Base-by-base conservation (phyloP, 2,113 vertebrate species). In the Pedetes capensis region DNA sequence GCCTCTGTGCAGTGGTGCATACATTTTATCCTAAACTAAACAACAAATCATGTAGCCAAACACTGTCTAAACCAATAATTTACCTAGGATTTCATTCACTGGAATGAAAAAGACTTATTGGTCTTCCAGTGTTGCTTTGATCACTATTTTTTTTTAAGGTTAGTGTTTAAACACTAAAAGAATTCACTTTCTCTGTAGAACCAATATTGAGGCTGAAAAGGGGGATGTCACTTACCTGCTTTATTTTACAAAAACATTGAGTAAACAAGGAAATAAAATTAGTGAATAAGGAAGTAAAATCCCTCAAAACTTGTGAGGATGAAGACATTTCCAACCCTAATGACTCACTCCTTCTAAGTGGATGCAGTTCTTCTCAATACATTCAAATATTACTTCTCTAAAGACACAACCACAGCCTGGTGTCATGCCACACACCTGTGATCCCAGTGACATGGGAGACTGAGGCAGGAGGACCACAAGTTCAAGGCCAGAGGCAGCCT, bases 1-100 rank as follows among this genome's bases (percentile, higher is more conserved):
- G 68, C 59, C 53, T 2, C 44, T 91, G 90, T 93, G 94, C 94
- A 95, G 39, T 16, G 68, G 81, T 64, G 90, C 96, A 95, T 96
- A 96, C 96, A 95, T 96, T 96, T 96, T 87, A 91, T 84, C 89
- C 63, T 81, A 82, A 95, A 96, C 87, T 93, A 95, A 87, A 96
- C 42, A 89, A 75, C 47, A 96, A 69, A 96, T 34, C 85, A 81
- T 39, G 90, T 37, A 88, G 91, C 57, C 89, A 96, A 92, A 94
- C 95, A 10, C 79, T 89, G 75, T 87, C 69, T 88, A 61, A 87
- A 93, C 39, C 96, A 95, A 83, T 68, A 92, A 55, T 93, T 94
- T 81, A 82, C 53, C 47, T 57, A 80, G 85, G 69, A 84, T 92
- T 95, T 90, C 92, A 91, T 71, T 95, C 84, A 57, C 29, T 76